These are phyloP conservation scores for Liparis tanakae DNA, from an alignment of 2,797 vertebrate species.

Conservation along the genomic window DNA sequence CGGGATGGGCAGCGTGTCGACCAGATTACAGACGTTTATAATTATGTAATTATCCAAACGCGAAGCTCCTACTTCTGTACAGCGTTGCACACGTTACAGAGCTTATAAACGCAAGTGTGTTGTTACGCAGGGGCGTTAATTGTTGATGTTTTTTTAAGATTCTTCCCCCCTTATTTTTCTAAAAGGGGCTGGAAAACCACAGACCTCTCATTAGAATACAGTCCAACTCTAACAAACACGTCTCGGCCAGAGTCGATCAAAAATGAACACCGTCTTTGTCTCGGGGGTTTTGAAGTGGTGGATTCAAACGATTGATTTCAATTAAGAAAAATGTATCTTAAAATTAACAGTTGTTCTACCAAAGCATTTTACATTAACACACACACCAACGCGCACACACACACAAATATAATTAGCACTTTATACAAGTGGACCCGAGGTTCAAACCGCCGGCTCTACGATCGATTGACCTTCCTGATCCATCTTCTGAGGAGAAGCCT, in stretches of 20 bases:
- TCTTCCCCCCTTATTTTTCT: not conserved
- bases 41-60: no score
- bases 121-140: not conserved
- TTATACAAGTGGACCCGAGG: not conserved
- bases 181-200: not conserved
- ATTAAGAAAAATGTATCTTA: not conserved
- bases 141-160: not conserved
- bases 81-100: not conserved
- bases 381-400: no score
- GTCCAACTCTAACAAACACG: not conserved
- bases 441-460: conserved; percentile 9
- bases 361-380: not conserved
- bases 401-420: not conserved
- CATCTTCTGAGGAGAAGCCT: conserved; percentile 7
- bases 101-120: not conserved
- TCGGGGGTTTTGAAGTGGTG: not conserved
- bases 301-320: not conserved
- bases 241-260: not conserved
- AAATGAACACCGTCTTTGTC: not conserved
- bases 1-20: not conserved
- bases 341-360: not conserved
- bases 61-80: not conserved
- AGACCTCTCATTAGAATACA: not conserved
- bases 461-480: conserved; percentile 33
- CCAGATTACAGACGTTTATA: not conserved